Evolutionary conservation across 2,113 vertebrate species (phyloP), one percentile per base, ranked within the genome.

Genomic region (Tamias sibiricus): DNA sequence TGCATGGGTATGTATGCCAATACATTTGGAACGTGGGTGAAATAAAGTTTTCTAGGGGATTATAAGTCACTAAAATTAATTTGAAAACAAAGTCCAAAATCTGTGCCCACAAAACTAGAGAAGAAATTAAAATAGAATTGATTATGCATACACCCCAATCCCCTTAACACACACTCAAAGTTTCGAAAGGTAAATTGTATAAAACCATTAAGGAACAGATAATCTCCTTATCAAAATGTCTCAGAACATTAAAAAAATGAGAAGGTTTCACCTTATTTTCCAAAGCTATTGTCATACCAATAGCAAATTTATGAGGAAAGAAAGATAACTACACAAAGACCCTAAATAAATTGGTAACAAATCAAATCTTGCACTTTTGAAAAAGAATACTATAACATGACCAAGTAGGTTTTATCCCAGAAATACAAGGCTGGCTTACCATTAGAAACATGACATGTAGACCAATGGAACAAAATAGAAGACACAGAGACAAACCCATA

Each of bases 71-170:
- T 57, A 79, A 96, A 93, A 72, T 22, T 93, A 76, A 40, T 26
- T 87, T 84, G 32, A 94, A n/a, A 94, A 82, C 8, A 96, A 94
- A 40, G 64, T 94, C 22, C 96, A 92, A 40, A 87, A 90, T 95
- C 62, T 16, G 26, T 13, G 76, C 19, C 77, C 93, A 93, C 32
- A 93, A 95, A 90, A 98, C 44, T 69, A 84, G 66, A 72, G 42
- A 96, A 72, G 35, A 96, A 95, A 77, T 69, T 62, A 40, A 94
- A 82, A 81, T 9, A 95, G 79, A 81, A 87, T 66, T 24, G 80
- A 84, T 90, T 26, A 69, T 90, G 30, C 22, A 35, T 64, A 84
- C 3, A 89, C n/a, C 42, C 91, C 6, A 68, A 14, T n/a, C 40
- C 11, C 76, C 44, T 94, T 86, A 32, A 86, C 24, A 83, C 44